Evolutionary conservation across 2,113 vertebrate genomes (phyloP).

Genomic region (Grammomys surdaster): DNA sequence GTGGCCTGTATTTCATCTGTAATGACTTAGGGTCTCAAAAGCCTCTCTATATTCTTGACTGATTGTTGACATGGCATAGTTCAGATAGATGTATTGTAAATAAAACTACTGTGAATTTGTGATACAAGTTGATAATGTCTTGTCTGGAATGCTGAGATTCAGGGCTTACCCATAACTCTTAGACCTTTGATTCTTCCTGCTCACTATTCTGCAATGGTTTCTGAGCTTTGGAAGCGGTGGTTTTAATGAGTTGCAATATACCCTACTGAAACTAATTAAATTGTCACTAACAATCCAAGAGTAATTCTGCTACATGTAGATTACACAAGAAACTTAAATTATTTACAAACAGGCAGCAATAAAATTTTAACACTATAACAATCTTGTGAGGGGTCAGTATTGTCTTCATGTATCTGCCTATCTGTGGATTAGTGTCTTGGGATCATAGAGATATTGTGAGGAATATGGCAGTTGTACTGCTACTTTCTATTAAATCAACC

Average conservation of each 20-base stretch:
- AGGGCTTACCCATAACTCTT: too few relatives aligned
- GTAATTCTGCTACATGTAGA: neutral
- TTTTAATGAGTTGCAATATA: too few relatives aligned
- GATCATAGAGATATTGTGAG: neutral
- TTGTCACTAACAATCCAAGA: neutral
- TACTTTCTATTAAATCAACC: neutral
- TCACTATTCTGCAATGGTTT: neutral
- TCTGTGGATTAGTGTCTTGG: neutral
- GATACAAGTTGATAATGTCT: neutral
- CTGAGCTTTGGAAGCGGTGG: neutral
- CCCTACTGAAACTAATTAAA: neutral
- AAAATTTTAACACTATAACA: neutral
- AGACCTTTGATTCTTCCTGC: neutral
- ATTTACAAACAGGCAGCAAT: neutral
- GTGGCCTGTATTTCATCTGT: neutral
- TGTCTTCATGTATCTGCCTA: rapidly evolving
- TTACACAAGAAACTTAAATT: neutral
- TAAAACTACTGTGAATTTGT: neutral
- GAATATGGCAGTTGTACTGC: neutral
- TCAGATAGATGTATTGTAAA: neutral
- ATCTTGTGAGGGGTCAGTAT: neutral
- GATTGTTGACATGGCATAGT: neutral
- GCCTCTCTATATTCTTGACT: too few relatives aligned
- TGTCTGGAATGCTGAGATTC: neutral
- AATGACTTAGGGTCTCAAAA: neutral